Conservation (phyloP, 2,113 vertebrate genomes). For the Atractosteus spatula region DNA sequence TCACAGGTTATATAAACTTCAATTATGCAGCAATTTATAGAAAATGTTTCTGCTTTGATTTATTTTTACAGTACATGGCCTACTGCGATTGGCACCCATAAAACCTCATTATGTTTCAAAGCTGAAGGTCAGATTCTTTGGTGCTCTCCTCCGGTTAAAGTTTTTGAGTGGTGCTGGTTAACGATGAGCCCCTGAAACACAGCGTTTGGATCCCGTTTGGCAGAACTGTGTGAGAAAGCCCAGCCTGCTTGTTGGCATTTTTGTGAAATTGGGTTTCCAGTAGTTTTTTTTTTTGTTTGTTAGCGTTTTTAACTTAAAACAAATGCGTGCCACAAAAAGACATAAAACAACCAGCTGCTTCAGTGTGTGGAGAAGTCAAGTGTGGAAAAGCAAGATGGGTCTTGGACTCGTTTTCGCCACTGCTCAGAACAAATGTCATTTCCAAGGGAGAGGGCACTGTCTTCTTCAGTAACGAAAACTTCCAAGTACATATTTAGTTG, state of each 20-base stretch:
- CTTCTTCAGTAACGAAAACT: background rate
- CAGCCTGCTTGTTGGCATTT: slow-evolving; percentile 14
- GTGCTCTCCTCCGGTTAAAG: slow-evolving; percentile 23
- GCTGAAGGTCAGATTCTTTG: background rate
- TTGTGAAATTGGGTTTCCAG: background rate
- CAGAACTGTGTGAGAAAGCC: slow-evolving; percentile 19
- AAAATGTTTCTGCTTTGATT: too few relatives aligned
- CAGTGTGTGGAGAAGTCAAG: slow-evolving; percentile 3
- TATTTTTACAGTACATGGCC: too few relatives aligned
- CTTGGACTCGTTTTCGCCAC: background rate
- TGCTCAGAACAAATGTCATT: background rate
- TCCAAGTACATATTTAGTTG: background rate
- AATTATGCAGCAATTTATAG: too few relatives aligned
- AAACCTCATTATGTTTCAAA: background rate
- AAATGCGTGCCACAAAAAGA: slow-evolving; percentile 2
- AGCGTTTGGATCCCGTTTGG: slow-evolving; percentile 11
- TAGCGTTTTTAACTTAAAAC: slow-evolving; percentile 5
- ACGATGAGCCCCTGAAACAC: slow-evolving; percentile 30
- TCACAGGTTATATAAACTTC: too few relatives aligned
- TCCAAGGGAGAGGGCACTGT: background rate
- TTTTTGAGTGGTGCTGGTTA: slow-evolving; percentile 15
- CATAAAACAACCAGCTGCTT: slow-evolving; percentile 5
- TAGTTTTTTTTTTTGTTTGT: too few relatives aligned
- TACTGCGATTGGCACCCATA: too few relatives aligned
- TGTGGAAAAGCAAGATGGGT: background rate